Conservation (phyloP, 2,888 invertebrate species). For the Phalera bucephala region DNA sequence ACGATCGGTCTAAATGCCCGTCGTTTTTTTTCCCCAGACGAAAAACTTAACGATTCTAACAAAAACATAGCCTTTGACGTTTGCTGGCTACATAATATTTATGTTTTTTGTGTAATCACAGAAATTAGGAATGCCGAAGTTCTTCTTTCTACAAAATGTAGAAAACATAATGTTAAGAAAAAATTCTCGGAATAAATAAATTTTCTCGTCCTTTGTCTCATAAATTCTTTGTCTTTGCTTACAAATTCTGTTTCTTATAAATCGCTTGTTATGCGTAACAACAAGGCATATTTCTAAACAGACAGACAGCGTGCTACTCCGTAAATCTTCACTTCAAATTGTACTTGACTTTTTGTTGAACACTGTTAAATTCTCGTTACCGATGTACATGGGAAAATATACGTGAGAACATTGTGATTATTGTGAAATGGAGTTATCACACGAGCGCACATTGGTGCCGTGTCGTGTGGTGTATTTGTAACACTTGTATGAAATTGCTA, state of each 20-base stretch:
- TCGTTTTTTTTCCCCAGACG: too few species aligned
- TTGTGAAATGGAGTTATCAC: constrained; percentile 50
- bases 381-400: constrained; percentile 52
- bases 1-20: too few species aligned
- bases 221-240: constrained; percentile 35
- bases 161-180: constrained; percentile 16
- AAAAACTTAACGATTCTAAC: too few species aligned
- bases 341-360: constrained; percentile 27
- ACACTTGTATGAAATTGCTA: constrained; percentile 18
- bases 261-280: constrained; percentile 37
- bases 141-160: constrained; percentile 15
- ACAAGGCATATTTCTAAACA: constrained; percentile 28
- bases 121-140: constrained; percentile 25
- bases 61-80: constrained; percentile 19
- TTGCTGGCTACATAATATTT: constrained; percentile 23
- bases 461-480: constrained; percentile 16
- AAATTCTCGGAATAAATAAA: constrained; percentile 32
- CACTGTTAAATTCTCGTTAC: constrained; percentile 43
- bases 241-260: constrained; percentile 34
- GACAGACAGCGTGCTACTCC: constrained; percentile 19
- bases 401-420: constrained; percentile 56
- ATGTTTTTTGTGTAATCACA: constrained; percentile 29
- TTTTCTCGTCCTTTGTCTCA: constrained; percentile 36
- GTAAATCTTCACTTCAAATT: constrained; percentile 20
- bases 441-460: constrained; percentile 37